Percentiles rank a stretch among this genome's conserved stretches.
Conservation (phyloP, 2,113 vertebrate species). For the Entelurus aequoreus region DNA sequence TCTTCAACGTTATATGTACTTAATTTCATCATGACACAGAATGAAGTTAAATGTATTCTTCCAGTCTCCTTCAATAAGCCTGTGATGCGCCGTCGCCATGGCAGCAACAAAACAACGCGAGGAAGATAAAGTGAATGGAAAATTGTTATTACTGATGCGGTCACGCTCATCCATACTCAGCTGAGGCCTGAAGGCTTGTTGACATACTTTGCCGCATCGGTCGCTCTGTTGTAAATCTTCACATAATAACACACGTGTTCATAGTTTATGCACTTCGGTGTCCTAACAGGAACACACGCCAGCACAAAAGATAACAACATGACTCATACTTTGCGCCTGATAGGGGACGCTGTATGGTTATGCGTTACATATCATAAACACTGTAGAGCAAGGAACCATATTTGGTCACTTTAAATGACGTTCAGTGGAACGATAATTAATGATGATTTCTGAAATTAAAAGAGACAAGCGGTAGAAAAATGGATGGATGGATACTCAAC, state of each 20-base stretch:
- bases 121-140: neutral
- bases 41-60: neutral
- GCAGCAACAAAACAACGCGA: neutral
- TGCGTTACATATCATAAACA: no score
- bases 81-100: neutral
- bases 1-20: neutral
- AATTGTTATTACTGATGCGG: neutral
- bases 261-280: neutral
- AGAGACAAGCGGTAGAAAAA: no score
- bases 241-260: neutral
- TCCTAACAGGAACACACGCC: neutral
- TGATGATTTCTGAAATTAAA: no score
- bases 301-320: constrained; percentile 4
- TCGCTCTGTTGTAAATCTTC: neutral
- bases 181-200: neutral
- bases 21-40: neutral
- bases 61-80: no score
- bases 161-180: neutral
- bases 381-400: no score
- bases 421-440: no score
- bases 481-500: no score
- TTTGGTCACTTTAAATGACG: no score
- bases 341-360: no score
- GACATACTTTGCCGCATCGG: neutral
- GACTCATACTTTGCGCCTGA: neutral